Evolutionary conservation across 2,113 vertebrate genomes (phyloP).

Genomic region (Tragelaphus strepsiceros): DNA sequence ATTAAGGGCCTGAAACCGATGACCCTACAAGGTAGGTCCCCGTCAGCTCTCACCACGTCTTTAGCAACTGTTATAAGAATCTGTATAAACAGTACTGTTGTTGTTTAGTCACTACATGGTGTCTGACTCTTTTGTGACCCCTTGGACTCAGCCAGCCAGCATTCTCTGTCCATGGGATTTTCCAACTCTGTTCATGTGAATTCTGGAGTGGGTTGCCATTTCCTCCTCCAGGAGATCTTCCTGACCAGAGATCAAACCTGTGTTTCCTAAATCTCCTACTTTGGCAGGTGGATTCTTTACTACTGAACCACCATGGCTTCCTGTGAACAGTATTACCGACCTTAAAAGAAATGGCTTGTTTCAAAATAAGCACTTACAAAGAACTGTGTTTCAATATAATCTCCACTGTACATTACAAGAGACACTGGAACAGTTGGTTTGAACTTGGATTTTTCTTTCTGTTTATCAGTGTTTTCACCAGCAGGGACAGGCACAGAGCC

Average conservation of each 20-base stretch:
- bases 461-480: slow-evolving; percentile 53
- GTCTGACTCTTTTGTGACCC: not conserved
- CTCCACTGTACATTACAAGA: not conserved
- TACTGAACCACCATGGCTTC: not conserved
- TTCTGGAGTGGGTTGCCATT: not conserved
- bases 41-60: not conserved
- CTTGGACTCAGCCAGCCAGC: not conserved
- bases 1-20: not conserved
- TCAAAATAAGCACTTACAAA: not conserved
- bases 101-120: fast-evolving
- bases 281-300: not conserved
- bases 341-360: not conserved
- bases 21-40: fast-evolving
- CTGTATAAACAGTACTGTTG: not conserved
- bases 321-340: not conserved
- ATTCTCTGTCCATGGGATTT: not conserved
- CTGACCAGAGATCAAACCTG: not conserved
- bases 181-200: not conserved
- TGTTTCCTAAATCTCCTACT: not conserved
- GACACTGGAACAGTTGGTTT: not conserved
- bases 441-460: slow-evolving; percentile 23
- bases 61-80: not conserved
- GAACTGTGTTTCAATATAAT: not conserved
- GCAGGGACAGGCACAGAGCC: slow-evolving; percentile 34
- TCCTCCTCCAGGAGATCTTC: not conserved